phyloP scores from a whole-genome alignment of 92 coral and sea anemone genomes.

The Isaurus tuberculatus region DNA sequence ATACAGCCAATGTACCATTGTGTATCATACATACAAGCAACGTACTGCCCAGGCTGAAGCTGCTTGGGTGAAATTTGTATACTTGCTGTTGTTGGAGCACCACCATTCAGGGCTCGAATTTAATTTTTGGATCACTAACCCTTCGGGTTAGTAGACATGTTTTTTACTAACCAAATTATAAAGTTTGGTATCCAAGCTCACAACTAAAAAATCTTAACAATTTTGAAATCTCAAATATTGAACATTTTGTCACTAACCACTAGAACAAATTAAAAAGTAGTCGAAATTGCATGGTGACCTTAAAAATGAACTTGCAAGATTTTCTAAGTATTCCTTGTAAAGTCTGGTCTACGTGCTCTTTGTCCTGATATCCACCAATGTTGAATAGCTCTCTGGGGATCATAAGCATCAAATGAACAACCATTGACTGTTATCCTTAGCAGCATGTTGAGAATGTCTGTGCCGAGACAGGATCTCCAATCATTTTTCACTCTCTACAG shows the following conservation, averaged over 20 bases:
- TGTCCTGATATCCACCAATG: conserved; percentile 50
- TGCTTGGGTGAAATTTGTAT: conserved; percentile 4
- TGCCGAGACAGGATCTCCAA: conserved; percentile 22
- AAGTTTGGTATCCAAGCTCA: conserved; percentile 45
- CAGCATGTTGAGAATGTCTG: conserved; percentile 41
- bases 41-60: conserved; percentile 26
- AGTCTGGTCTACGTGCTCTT: conserved; percentile 48
- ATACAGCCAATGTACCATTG: conserved; percentile 25
- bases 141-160: conserved; percentile 45
- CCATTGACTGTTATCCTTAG: conserved; percentile 39
- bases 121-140: no score
- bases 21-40: conserved; percentile 29
- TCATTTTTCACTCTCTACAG: conserved; percentile 45
- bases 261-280: conserved; percentile 27
- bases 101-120: conserved; percentile 2
- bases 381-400: conserved; percentile 48
- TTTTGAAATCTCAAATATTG: conserved; percentile 17
- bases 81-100: conserved; percentile 27
- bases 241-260: conserved; percentile 24
- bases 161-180: conserved; percentile 45
- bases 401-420: conserved; percentile 32
- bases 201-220: conserved; percentile 19
- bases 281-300: conserved; percentile 34
- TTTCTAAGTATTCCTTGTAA: conserved; percentile 14
- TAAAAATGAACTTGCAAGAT: conserved; percentile 5